A percentile compares a stretch with the other conserved stretches of the same genome.
These are phyloP conservation scores for Pseudobourletiella spinata DNA, from an alignment of 1,140 invertebrate species.

Conservation along the genomic window DNA sequence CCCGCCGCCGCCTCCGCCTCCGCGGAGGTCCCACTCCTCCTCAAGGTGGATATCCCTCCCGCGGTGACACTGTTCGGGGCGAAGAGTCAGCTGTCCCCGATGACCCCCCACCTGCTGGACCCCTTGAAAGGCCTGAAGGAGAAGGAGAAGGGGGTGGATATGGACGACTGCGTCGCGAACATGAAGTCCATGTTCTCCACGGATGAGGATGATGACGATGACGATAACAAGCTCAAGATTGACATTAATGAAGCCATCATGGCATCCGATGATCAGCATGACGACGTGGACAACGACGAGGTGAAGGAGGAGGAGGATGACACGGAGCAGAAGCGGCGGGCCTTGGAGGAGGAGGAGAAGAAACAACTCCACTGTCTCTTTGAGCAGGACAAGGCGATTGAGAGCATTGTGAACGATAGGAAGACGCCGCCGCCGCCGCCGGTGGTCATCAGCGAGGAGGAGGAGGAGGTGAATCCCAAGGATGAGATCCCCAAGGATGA, in stretches of 20 bases:
- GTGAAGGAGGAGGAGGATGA: conserved; percentile 23
- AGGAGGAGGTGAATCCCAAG: conserved; percentile 30
- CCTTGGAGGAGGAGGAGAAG: conserved; percentile 31
- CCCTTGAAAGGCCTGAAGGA: not conserved
- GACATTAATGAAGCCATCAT: conserved; percentile 33
- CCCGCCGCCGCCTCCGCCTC: not conserved
- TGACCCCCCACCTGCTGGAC: not conserved
- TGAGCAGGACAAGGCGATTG: conserved; percentile 35
- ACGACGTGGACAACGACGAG: conserved; percentile 11
- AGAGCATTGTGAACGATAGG: conserved; percentile 32
- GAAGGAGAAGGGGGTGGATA: not conserved
- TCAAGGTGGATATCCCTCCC: not conserved
- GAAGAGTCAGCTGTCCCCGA: not conserved
- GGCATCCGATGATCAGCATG: conserved; percentile 24
- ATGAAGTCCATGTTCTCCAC: conserved; percentile 32
- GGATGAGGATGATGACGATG: conserved; percentile 32
- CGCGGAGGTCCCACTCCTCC: not conserved
- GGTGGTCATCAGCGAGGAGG: conserved; percentile 13
- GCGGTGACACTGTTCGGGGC: not conserved
- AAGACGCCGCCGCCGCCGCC: conserved; percentile 29
- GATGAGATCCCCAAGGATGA: conserved; percentile 39
- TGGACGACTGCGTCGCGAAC: conserved; percentile 13
- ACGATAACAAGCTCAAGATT: conserved; percentile 28
- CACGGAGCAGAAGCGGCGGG: conserved; percentile 4
- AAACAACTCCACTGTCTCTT: conserved; percentile 27